Base-by-base conservation (phyloP, 2,888 invertebrate species). In the Drosophila koepferae region DNA sequence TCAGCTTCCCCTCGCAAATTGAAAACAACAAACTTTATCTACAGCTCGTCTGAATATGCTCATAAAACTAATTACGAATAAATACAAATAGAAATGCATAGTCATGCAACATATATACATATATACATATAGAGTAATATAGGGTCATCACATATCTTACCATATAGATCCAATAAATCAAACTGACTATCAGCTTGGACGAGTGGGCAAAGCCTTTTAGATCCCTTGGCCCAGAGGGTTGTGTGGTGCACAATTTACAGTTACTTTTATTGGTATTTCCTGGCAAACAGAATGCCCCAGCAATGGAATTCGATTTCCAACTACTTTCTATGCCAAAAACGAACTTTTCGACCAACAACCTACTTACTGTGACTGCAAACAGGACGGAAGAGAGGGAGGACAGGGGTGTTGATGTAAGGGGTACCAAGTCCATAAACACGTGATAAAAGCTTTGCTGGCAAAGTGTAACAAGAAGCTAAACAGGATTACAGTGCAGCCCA, bases 401-500 rank as follows among this genome's bases (percentile, higher is more conserved):
- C 3, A 12, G 34, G 18, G 51, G 16, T 16, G 16, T 5, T 5
- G n/a, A 18, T 16, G 34, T 18, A 28, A 49, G 49, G 34, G 60
- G 36, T 43, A 36, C 20, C 5, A 51, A 43, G 71, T 61, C 60
- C 74, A 80, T 85, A 81, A 85, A 80, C 78, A 82, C 80, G 79
- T 85, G 86, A 77, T 86, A 85, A 87, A 85, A 85, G 83, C 82
- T 75, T 80, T 83, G 81, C 86, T 85, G 71, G 78, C 88, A 77
- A 85, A 72, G 68, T 66, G 77, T 72, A 72, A 64, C 74, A 63
- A 51, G 63, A 59, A 71, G 46, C 72, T 58, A 48, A 64, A 69
- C 67, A 63, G 70, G 72, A 74, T 80, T 80, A 82, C 71, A 69
- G 36, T 54, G 46, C 43, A 44, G 18, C 59, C 46, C 49, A 46